A percentile compares a stretch with the other conserved stretches of the same genome.
phyloP scores from a whole-genome alignment of 2,113 vertebrate species.

The Cyprinodon brontotheroides region DNA sequence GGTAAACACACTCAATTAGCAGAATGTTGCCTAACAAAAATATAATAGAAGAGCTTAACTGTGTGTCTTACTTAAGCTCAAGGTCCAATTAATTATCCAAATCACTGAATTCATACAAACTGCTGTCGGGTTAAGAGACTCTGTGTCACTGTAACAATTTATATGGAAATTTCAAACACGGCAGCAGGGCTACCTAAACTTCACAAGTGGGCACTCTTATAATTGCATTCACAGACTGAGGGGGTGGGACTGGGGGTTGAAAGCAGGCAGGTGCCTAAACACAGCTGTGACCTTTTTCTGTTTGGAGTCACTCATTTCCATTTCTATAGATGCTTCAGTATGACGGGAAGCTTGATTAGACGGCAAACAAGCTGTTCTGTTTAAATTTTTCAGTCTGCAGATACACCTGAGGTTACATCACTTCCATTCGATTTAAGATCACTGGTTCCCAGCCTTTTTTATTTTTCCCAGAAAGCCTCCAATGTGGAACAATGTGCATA shows the following conservation, averaged over 20 bases:
- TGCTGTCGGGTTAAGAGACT: constrained; percentile 52
- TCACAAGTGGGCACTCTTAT: constrained; percentile 62
- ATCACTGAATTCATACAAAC: constrained; percentile 55
- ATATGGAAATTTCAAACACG: constrained; percentile 67
- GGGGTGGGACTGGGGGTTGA: constrained; percentile 6
- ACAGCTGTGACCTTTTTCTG: constrained; percentile 69
- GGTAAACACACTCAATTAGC: constrained; percentile 59
- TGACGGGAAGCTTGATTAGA: constrained; percentile 40
- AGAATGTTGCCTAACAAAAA: constrained; percentile 8
- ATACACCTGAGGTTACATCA: constrained; percentile 12
- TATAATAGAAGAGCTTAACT: constrained; percentile 54
- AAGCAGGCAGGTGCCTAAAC: constrained; percentile 73
- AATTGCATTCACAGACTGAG: constrained; percentile 52
- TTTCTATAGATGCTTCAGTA: constrained; percentile 58
- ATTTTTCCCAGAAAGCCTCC: not conserved
- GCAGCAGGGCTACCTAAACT: constrained; percentile 56
- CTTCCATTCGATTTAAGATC: constrained; percentile 10
- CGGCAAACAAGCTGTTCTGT: constrained; percentile 36
- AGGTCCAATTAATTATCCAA: constrained; percentile 57
- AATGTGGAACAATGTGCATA: not conserved
- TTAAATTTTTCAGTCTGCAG: constrained; percentile 21
- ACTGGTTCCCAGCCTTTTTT: not conserved
- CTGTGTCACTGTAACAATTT: constrained; percentile 62
- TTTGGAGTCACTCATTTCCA: constrained; percentile 63
- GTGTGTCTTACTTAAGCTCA: constrained; percentile 41